phyloP scores from a whole-genome alignment of 2,797 vertebrate species.

The Okamejei kenojei region DNA sequence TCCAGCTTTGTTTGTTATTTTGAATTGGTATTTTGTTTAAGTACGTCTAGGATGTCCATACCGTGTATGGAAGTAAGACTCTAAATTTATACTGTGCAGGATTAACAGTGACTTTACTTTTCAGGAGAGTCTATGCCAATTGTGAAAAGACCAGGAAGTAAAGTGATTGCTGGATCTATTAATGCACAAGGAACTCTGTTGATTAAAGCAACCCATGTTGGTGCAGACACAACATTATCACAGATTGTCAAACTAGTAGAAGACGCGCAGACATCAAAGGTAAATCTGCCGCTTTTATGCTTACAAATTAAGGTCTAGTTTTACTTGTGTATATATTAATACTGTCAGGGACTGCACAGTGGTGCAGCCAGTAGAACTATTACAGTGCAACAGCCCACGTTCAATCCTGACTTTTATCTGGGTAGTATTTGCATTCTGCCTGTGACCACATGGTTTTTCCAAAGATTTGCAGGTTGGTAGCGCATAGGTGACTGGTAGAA shows the following conservation, averaged over 20 bases:
- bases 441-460: too few relatives aligned
- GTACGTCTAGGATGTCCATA: not conserved
- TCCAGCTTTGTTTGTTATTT: not conserved
- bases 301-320: not conserved
- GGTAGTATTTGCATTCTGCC: too few relatives aligned
- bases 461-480: too few relatives aligned
- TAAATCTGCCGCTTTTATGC: conserved; percentile 45
- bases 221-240: conserved; percentile 80
- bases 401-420: too few relatives aligned
- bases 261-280: conserved; percentile 95
- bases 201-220: conserved; percentile 84
- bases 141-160: conserved; percentile 77
- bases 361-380: too few relatives aligned
- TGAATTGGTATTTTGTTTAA: not conserved
- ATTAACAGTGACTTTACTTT: conserved; percentile 35
- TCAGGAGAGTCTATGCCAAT: conserved; percentile 94
- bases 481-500: too few relatives aligned
- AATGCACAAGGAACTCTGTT: conserved; percentile 84
- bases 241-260: conserved; percentile 93
- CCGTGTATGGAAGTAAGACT: not conserved
- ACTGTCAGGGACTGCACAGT: not conserved
- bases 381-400: too few relatives aligned
- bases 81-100: not conserved
- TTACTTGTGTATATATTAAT: not conserved
- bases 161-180: conserved; percentile 88